Base-by-base conservation (phyloP, 1,140 invertebrate species). In the Drosophila dunni region DNA sequence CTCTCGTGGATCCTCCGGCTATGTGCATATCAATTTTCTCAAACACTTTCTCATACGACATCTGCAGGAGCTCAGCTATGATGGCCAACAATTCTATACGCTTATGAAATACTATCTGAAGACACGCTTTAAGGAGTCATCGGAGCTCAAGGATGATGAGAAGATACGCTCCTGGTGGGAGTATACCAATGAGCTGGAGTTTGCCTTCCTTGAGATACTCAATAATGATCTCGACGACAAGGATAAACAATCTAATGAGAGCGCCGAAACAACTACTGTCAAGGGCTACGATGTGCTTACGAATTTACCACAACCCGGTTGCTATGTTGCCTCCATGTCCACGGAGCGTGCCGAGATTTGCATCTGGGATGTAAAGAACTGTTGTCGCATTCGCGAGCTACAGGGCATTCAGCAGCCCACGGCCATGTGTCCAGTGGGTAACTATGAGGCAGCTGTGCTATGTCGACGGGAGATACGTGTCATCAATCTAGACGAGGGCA, bases 401-500 rank as follows among this genome's bases (percentile, higher is more conserved):
- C 94, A 94, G 51, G 95, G 95, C 8, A 94, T 96, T 3, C 94
- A 94, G 1, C 95, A 96, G 84, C 95, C 96, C 0, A 95, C 95
- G 33, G 95, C 94, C 76, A 86, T 96, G 77, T 94, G 95, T 75
- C 94, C 95, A 24, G 95, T 96, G 51, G 95, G 97, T 88, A 94
- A 95, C 78, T 94, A 94, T 78, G 94, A 94, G 64, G 96, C 96
- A 67, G 95, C 97, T 68, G 96, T 97, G 42, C 93, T 98, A 13
- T 97, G 97, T 91, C 94, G 96, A 54, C 92, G 97, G 20, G 96
- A 98, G 91, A 94, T 98, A 5, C 94, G 94, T 67, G 94, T 97
- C 11, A 97, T 96, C 79, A 95, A 98, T 93, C 92, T 98, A 10
- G 94, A 97, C 85, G 94, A 94, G 91, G 97, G 96, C 61, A 93